Percentiles rank a stretch among this genome's conserved stretches.
Conservation (phyloP, 2,888 invertebrate genomes). For the Drosophila setosimentum region DNA sequence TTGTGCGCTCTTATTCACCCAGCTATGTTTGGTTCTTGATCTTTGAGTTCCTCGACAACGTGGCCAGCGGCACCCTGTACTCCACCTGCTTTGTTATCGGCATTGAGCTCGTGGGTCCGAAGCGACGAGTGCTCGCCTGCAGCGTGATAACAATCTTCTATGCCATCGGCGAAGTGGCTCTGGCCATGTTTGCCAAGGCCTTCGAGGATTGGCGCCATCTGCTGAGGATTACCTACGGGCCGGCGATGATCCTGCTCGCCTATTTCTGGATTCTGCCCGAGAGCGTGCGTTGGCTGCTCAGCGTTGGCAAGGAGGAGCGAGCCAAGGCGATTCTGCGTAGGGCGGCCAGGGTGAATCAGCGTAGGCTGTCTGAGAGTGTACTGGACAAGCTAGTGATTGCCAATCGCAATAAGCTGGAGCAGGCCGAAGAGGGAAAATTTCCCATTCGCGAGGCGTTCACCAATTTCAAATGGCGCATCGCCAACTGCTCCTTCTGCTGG, state of each 20-base stretch:
- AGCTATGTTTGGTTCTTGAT: constrained; percentile 89
- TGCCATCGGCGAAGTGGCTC: constrained; percentile 89
- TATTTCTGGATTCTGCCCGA: constrained; percentile 90
- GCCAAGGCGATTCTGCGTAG: constrained; percentile 87
- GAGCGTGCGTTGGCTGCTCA: constrained; percentile 91
- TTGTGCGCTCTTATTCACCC: constrained; percentile 89
- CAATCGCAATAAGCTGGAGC: constrained; percentile 76
- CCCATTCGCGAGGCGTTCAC: constrained; percentile 82
- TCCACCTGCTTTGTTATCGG: constrained; percentile 90
- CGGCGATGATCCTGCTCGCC: constrained; percentile 88
- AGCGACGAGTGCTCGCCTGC: constrained; percentile 90
- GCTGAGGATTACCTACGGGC: constrained; percentile 88
- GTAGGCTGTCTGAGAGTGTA: constrained; percentile 86
- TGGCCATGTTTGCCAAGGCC: constrained; percentile 89
- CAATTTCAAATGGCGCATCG: constrained; percentile 82
- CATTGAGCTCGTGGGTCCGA: constrained; percentile 92
- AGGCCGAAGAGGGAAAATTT: constrained; percentile 76
- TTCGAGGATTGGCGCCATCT: constrained; percentile 89
- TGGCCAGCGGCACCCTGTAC: constrained; percentile 89
- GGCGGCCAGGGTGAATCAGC: constrained; percentile 89
- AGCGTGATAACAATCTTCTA: constrained; percentile 90
- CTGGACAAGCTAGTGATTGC: constrained; percentile 82
- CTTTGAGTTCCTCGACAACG: constrained; percentile 90
- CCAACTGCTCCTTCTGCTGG: constrained; percentile 92
- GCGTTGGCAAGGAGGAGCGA: constrained; percentile 87